Conservation (phyloP, 2,888 invertebrate genomes). For the Entomobrya multifasciata region DNA sequence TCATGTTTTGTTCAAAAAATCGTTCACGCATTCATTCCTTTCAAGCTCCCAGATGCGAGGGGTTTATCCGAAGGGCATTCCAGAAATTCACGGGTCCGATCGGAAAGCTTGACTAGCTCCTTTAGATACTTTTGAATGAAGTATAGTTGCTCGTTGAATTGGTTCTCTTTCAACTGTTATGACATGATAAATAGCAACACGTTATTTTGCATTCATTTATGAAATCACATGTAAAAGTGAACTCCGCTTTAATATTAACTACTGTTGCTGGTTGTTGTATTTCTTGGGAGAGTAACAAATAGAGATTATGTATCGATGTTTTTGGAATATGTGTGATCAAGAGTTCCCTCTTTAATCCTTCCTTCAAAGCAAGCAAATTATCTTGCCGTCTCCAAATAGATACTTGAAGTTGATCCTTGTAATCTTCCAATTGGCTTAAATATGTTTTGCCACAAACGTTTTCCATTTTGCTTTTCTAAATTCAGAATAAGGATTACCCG, state of each 20-base stretch:
- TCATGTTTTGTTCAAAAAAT: too few relatives aligned
- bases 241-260: too few relatives aligned
- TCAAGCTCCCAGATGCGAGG: conserved; percentile 14
- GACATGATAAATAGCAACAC: too few relatives aligned
- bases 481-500: background rate
- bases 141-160: conserved; percentile 34
- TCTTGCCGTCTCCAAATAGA: conserved; percentile 53
- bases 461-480: conserved; percentile 33
- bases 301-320: conserved; percentile 44
- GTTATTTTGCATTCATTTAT: too few relatives aligned
- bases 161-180: conserved; percentile 34
- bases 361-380: conserved; percentile 41
- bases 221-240: too few relatives aligned
- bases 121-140: conserved; percentile 51
- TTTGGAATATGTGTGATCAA: conserved; percentile 36
- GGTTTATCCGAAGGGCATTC: conserved; percentile 56
- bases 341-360: conserved; percentile 21
- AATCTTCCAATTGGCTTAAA: conserved; percentile 18
- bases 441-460: conserved; percentile 23
- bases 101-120: conserved; percentile 23
- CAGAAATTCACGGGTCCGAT: conserved; percentile 30
- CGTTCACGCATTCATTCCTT: too few relatives aligned
- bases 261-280: conserved; percentile 50
- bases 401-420: conserved; percentile 34
- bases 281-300: conserved; percentile 45